Evolutionary conservation across 1,140 invertebrate species (phyloP).

Genomic region (Drosophila cardini): DNA sequence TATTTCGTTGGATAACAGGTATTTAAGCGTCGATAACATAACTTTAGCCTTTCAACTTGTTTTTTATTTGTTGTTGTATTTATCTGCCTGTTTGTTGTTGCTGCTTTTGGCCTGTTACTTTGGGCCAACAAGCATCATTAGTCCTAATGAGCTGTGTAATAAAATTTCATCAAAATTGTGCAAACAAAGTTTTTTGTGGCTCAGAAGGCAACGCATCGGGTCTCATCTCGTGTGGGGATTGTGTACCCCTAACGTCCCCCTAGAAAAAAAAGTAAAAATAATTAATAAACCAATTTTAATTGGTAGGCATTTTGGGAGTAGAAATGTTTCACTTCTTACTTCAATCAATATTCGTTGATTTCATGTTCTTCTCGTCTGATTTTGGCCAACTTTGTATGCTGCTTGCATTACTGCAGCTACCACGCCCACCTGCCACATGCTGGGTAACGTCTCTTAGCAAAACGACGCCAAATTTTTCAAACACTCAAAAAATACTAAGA

Average conservation of each 20-base stretch:
- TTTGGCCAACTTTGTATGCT: neutral
- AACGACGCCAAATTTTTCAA: constrained; percentile 26
- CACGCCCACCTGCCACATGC: constrained; percentile 1
- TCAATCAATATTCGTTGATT: constrained; percentile 18
- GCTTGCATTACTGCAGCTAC: neutral
- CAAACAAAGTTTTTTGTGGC: constrained; percentile 47
- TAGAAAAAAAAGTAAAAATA: no score
- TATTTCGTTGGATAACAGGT: neutral
- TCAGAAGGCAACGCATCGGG: neutral
- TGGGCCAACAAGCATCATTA: constrained; percentile 74
- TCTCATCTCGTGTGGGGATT: neutral
- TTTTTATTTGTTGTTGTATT: constrained; percentile 8
- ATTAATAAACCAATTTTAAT: constrained; percentile 76
- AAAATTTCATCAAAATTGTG: constrained; percentile 72
- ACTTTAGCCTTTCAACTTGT: neutral
- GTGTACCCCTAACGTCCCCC: no score
- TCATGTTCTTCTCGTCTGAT: neutral
- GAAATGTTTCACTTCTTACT: neutral
- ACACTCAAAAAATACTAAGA: no score
- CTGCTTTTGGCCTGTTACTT: constrained; percentile 20
- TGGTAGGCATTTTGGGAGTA: constrained; percentile 4
- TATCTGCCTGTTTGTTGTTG: constrained; percentile 6
- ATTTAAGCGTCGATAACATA: neutral
- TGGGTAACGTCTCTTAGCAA: neutral
- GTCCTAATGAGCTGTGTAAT: constrained; percentile 80